Evolutionary conservation across 2,797 vertebrate genomes (phyloP), one percentile per base, ranked within the genome.

Genomic region (Leptoclinus maculatus): DNA sequence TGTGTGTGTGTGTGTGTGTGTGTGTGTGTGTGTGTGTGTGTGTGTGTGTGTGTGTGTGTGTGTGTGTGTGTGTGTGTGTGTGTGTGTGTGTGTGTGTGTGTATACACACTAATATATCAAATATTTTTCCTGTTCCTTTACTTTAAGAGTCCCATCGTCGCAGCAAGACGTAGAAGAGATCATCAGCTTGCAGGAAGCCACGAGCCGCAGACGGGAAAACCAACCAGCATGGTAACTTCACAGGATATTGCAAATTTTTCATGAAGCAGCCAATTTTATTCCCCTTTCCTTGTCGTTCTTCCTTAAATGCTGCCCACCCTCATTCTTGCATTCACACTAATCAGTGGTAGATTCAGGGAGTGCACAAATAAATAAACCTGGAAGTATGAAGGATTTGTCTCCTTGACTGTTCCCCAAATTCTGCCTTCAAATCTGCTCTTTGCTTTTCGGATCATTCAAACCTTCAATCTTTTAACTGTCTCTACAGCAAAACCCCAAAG

Each of bases 401-500:
- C 36, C 11, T 36, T 13, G 5, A 17, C 2, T 16, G 14, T 21
- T 49, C 45, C 45, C 17, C 2, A 47, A 47, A 21, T 47, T 47
- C 17, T 29, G 17, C 21, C 13, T 25, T 25, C 7, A n/a, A 7
- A 29, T 21, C 7, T 23, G 23, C 25, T 14, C 16, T 23, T 25
- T 43, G 11, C 25, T 56, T 14, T 39, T 23, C 4, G n/a, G 43
- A 43, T 68, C 17, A 11, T 54, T 45, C 6, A 8, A 34, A 49
- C 3, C 39, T 21, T 4, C 9, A 27, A 5, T 63, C 57, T 21
- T 29, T 3, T 1, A 6, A 54, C 7, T 47, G 63, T 85, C 83
- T 71, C 71, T 71, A 32, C 89, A 94, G 93, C 89, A 36, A 86
- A 95, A 84, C 78, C 57, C 59, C 56, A 74, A 82, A 34, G 80